Base-by-base conservation (phyloP, 2,113 vertebrate species). In the Sigmodon hispidus region DNA sequence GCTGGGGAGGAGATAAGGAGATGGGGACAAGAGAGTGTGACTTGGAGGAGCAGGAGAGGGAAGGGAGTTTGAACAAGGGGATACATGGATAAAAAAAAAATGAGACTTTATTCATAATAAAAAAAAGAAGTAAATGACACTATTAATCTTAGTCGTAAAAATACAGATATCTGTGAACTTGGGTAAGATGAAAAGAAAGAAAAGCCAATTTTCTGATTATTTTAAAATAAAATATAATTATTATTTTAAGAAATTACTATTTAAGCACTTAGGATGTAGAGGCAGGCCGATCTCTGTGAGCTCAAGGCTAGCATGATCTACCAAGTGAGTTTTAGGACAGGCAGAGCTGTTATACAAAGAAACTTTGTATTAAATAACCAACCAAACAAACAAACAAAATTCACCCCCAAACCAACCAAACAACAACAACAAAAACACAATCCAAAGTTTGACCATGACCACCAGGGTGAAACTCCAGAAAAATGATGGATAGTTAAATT, bases 201-300 rank as follows among this genome's bases (percentile, higher is more conserved):
- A 86, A 89, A 91, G 4, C 11, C 81, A 89, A 52, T 67, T 70
- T 70, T 70, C 69, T 19, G 36, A 76, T 70, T 17, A 76, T 59
- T 93, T 91, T 90, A 61, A 89, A 90, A 83, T 63, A 21, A 94
- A 94, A 70, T 55, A 94, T 55, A 11, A 34, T 69, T 95, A 26
- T 7, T 29, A 73, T 92, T 79, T 94, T 94, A 40, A 70, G 69
- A 70, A 70, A 19, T 8, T 3, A 21, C n/a, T n/a, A n/a, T n/a
- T n/a, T n/a, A n/a, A n/a, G n/a, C n/a, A n/a, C 36, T 21, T 7
- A 19, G 17, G 17, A 70, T 16, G 67, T 7, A 69, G 67, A 69
- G 12, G 67, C 36, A 69, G 36, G 36, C 17, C n/a, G 69, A 70
- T 70, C 3, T n/a, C 17, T 70, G 36, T 70, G 67, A 70, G 67